These are phyloP conservation scores for Lophochroa leadbeateri DNA, from an alignment of 2,113 vertebrate species.

Conservation along the genomic window DNA sequence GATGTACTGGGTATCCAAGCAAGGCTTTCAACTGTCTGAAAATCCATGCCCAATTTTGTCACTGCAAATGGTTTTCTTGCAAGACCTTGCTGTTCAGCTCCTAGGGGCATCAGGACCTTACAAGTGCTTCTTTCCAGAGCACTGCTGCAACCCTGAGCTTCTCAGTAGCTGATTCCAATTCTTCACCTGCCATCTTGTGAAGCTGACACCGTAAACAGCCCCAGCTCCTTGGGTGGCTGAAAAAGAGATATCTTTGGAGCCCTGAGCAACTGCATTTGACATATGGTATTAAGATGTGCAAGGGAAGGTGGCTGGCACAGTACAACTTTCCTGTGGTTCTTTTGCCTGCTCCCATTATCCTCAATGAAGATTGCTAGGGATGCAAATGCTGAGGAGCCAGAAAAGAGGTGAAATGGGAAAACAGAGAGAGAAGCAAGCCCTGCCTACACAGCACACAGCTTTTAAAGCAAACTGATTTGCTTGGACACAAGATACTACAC, in stretches of 20 bases:
- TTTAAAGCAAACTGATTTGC: background rate
- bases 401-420: background rate
- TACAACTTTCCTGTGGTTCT: constrained; percentile 33
- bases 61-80: background rate
- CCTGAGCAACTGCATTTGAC: constrained; percentile 59
- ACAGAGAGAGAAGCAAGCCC: background rate
- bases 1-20: background rate
- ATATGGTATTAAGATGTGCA: constrained; percentile 61
- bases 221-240: constrained; percentile 31
- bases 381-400: constrained; percentile 39
- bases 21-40: background rate
- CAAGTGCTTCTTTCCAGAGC: background rate
- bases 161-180: constrained; percentile 5
- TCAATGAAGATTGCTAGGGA: constrained; percentile 47
- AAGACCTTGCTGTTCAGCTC: background rate
- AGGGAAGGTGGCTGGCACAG: constrained; percentile 47
- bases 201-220: background rate
- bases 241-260: constrained; percentile 45
- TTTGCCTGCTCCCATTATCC: constrained; percentile 59
- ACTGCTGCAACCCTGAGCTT: background rate
- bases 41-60: background rate
- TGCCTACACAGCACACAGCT: background rate
- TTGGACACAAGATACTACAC: background rate
- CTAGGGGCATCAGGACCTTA: background rate
- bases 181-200: constrained; percentile 42